Evolutionary conservation across 2,888 invertebrate genomes (phyloP), one percentile per base, ranked within the genome.

Genomic region (Melieria crassipennis): DNA sequence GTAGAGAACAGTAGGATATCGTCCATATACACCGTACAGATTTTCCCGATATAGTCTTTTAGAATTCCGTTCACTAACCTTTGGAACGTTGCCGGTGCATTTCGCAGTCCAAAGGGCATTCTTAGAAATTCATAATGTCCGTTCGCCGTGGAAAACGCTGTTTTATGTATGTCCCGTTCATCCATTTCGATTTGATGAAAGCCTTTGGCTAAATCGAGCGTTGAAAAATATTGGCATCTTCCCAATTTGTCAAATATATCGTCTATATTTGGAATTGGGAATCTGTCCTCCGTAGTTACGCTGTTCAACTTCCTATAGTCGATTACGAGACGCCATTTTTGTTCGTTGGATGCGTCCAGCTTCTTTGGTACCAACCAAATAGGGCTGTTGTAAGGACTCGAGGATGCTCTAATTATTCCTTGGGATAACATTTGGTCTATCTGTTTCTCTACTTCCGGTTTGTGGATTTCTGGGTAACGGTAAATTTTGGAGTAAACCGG

Each of bases 131-230:
- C 69, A 11, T 66, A 72, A 10, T 69, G 65, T 9, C 71, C 57
- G 47, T 30, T 71, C 6, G 70, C 30, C 45, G 71, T 71, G 13
- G 69, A 73, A 48, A 73, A 71, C 1, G 70, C 71, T 47, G 71
- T 73, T 71, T 70, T 64, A 7, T 61, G 56, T 1, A 60, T 30
- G 50, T 61, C 64, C 47, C 64, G 65, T n/a, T 5, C 63, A 10
- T 69, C 50, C 64, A 73, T 69, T 65, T 71, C 58, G 46, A 70
- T 69, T 64, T 73, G 69, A 10, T 69, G 62, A 46, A 69, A 62
- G 5, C 69, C 73, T 50, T 69, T 65, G 4, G 65, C 71, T 10
- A 67, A 64, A 64, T 72, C 70, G n/a, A 71, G 4, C 42, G 65
- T 61, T n/a, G 64, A 58, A 16, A 64, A 61, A 58, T 71, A 30